Evolutionary conservation across 2,888 invertebrate genomes (phyloP), one percentile per base, ranked within the genome.

Genomic region (Prosopocoilus inquinatus): DNA sequence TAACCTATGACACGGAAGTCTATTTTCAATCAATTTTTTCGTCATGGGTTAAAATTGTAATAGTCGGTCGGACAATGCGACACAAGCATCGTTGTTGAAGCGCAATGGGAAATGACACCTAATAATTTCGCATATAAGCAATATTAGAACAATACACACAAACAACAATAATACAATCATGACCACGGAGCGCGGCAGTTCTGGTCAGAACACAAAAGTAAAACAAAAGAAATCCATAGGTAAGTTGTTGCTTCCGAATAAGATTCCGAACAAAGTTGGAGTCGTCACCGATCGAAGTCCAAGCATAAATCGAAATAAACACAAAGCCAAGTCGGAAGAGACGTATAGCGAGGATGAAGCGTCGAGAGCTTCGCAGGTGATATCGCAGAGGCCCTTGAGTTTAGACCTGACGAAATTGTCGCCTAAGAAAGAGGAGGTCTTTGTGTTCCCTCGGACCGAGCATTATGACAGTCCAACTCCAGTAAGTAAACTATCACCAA

Each of bases 261-360:
- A 71, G 62, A 70, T 69, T 33, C 74, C 76, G n/a, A 77, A 77
- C 65, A 76, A 75, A 65, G 75, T 77, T 39, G 77, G 77, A 50
- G 70, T 75, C 47, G 70, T 70, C 33, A 60, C 64, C 39, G 62
- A 60, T 16, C 53, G 63, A 34, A 60, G 56, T 15, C 60, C 52
- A 45, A 63, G 62, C 58, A 63, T 57, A 28, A 60, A 64, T 47
- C 46, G 58, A 12, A 52, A 62, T 50, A 55, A 61, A 45, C 36
- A 52, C 9, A 55, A 53, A 52, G 49, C 53, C 8, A 59, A 57
- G 43, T 57, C 73, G 13, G 68, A 65, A 54, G 64, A 70, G 62
- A 35, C 51, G 8, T 62, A 62, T 49, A 57, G 50, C 51, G 60
- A 55, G 33, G 54, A 54, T 36, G 47, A 44, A 56, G 39, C 7